Base-by-base conservation (phyloP, 1,140 invertebrate genomes). In the Aphaenogaster floridana region DNA sequence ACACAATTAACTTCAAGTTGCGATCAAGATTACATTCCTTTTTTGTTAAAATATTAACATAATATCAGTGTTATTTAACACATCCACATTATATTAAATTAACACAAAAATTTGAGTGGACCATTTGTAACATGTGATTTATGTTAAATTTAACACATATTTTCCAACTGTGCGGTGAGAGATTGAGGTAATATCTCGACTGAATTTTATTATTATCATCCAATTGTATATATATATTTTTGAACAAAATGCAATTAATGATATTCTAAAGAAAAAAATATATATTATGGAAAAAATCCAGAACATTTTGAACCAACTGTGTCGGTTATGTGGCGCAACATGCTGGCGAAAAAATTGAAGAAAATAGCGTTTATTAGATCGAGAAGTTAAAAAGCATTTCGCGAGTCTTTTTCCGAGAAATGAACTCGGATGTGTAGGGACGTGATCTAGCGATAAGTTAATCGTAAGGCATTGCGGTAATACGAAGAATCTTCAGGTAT, bases 401-500 rank as follows among this genome's bases (percentile, higher is more conserved):
- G 54, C 54, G 42, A 74, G 34, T n/a, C 59, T 50, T 63, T 84
- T 84, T 74, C 69, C 42, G 39, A 74, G 80, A 84, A 84, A 63
- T 45, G 2, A 83, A 72, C 39, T 83, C 21, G 57, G 54, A 74
- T 61, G 54, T 76, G n/a, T 84, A 84, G 9, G 54, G 45, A 84
- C 42, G 28, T 48, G 80, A 84, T 74, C 36, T n/a, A 39, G n/a
- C 71, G 80, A 84, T 84, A 84, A 84, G 80, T 76, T 84, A 74
- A 84, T 84, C 42, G 45, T 61, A 42, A 61, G 69, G 80, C 17
- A 84, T 84, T 84, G 42, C 42, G 42, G 80, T 74, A 83, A 83
- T 83, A 84, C 80, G 80, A 84, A 74, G 80, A 84, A 84, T 84
- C 80, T 76, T 84, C 80, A 84, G 34, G 69, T 84, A 84, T 74